Percentiles rank a stretch among this genome's conserved stretches.
Evolutionary conservation across 2,113 vertebrate species (phyloP).

Genomic region (Drymodes brunneopygia): DNA sequence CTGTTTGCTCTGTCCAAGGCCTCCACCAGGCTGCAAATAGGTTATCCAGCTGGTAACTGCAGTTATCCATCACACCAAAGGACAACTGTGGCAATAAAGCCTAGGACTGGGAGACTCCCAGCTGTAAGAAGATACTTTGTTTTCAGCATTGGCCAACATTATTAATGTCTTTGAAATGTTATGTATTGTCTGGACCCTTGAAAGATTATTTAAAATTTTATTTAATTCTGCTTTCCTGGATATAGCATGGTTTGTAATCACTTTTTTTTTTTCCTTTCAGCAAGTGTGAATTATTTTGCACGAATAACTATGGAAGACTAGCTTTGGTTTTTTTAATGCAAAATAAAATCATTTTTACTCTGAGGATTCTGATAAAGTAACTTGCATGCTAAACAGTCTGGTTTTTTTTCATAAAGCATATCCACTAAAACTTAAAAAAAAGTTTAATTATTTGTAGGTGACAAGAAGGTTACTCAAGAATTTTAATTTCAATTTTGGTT

Average conservation of each 20-base stretch:
- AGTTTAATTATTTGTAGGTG: neutral
- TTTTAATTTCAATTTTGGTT: neutral
- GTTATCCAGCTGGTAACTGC: neutral
- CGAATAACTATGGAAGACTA: neutral
- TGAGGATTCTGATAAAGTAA: neutral
- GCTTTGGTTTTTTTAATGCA: neutral
- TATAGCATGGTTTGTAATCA: neutral
- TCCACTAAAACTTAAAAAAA: neutral
- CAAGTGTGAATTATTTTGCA: constrained; percentile 15
- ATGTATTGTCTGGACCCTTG: neutral
- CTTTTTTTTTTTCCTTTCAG: neutral
- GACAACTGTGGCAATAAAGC: neutral
- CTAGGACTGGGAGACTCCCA: neutral
- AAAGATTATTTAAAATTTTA: neutral
- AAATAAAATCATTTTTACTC: constrained; percentile 42
- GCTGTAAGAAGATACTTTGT: neutral
- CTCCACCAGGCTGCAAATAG: neutral
- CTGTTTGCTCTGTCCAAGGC: neutral
- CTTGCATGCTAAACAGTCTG: neutral
- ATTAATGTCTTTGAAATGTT: neutral
- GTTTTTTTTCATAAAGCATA: neutral
- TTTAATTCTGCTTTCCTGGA: neutral
- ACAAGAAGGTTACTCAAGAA: neutral
- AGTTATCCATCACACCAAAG: neutral
- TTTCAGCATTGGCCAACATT: neutral